phyloP scores from a whole-genome alignment of 2,113 vertebrate species.

The Pontoporia blainvillei region DNA sequence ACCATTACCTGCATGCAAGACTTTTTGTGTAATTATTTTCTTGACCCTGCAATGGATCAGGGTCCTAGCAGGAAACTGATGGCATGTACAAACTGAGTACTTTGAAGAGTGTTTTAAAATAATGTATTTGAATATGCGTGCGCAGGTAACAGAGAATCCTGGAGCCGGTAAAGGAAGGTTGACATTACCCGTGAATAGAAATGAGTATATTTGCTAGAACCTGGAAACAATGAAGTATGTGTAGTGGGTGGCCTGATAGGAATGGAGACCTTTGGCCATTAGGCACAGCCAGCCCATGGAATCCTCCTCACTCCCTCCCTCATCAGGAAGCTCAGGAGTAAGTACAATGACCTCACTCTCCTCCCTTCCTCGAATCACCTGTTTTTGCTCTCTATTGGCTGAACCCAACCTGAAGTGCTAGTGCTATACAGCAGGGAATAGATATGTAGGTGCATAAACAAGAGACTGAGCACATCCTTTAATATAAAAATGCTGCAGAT shows the following conservation, averaged over 20 bases:
- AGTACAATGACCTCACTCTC: neutral
- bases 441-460: neutral
- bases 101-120: neutral
- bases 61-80: neutral
- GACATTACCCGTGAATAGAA: neutral
- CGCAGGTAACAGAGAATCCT: neutral
- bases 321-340: neutral
- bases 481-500: neutral
- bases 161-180: neutral
- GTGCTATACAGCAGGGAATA: fast-evolving
- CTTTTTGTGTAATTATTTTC: neutral
- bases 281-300: fast-evolving
- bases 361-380: neutral
- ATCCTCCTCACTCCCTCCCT: too few species aligned
- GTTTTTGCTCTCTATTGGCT: neutral
- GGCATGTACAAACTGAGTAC: neutral
- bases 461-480: neutral
- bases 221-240: neutral
- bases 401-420: neutral
- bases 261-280: neutral
- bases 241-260: neutral
- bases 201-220: neutral
- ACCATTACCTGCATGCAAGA: neutral
- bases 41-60: neutral
- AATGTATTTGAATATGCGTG: neutral